These are phyloP conservation scores for Pissodes strobi DNA, from an alignment of 1,140 invertebrate species.

Conservation along the genomic window DNA sequence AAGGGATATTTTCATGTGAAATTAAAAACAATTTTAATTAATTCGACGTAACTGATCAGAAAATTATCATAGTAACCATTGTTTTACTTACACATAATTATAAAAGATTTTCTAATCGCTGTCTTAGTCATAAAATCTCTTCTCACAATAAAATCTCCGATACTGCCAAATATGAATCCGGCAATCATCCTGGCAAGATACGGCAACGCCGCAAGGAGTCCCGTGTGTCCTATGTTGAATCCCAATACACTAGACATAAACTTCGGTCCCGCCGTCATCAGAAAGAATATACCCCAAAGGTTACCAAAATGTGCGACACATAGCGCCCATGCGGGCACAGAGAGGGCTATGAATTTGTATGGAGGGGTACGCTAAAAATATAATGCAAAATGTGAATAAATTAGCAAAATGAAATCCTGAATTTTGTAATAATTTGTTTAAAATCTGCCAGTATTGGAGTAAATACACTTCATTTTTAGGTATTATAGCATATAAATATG, in stretches of 20 bases:
- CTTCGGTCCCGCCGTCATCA: conserved; percentile 86
- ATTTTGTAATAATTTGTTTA: too few species aligned
- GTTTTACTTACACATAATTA: conserved; percentile 70
- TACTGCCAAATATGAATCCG: conserved; percentile 69
- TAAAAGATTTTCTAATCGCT: conserved; percentile 71
- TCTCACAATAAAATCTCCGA: conserved; percentile 67
- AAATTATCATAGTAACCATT: too few species aligned
- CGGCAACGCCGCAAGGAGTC: conserved; percentile 71
- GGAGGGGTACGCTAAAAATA: conserved; percentile 59
- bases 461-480: too few species aligned
- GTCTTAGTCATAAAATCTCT: conserved; percentile 63
- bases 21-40: too few species aligned
- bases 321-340: conserved; percentile 70
- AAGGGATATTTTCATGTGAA: too few species aligned
- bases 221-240: conserved; percentile 77
- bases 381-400: too few species aligned
- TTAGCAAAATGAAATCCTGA: too few species aligned
- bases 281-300: conserved; percentile 78
- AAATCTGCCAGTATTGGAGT: too few species aligned
- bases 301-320: conserved; percentile 72
- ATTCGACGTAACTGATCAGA: too few species aligned
- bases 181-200: conserved; percentile 68
- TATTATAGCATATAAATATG: too few species aligned
- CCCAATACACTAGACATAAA: conserved; percentile 78
- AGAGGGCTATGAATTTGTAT: conserved; percentile 63